Conservation (phyloP, 2,888 invertebrate species). For the Cerastoderma edule region DNA sequence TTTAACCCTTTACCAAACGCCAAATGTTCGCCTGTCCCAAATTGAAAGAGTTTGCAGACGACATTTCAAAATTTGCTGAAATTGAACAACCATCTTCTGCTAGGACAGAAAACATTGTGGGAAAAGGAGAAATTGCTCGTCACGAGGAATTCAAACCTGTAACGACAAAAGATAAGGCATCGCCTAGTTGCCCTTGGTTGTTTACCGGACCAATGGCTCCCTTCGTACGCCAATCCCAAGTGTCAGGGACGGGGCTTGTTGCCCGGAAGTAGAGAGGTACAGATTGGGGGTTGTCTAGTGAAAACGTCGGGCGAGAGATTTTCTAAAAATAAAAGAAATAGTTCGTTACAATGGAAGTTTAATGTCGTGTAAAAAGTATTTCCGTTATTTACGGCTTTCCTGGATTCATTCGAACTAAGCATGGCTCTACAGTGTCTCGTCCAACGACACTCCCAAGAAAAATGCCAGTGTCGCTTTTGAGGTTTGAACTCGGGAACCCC, state of each 20-base stretch:
- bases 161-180: constrained; percentile 68
- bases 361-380: no score
- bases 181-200: constrained; percentile 77
- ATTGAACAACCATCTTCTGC: neutral
- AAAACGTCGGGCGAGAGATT: neutral
- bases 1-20: neutral
- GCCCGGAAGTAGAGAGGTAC: neutral
- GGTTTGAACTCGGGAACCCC: no score
- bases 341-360: neutral
- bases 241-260: constrained; percentile 25
- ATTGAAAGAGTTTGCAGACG: neutral
- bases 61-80: neutral
- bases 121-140: no score
- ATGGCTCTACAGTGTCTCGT: neutral
- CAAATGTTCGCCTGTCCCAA: neutral
- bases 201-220: constrained; percentile 65
- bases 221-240: constrained; percentile 67
- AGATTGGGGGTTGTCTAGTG: neutral
- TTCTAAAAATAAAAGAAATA: constrained; percentile 2
- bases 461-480: no score
- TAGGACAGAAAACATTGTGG: no score
- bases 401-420: neutral
- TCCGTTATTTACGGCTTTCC: no score
- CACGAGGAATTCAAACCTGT: no score
- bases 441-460: neutral